These are phyloP conservation scores for Chaetops frenatus DNA, from an alignment of 2,113 vertebrate species.

Conservation along the genomic window DNA sequence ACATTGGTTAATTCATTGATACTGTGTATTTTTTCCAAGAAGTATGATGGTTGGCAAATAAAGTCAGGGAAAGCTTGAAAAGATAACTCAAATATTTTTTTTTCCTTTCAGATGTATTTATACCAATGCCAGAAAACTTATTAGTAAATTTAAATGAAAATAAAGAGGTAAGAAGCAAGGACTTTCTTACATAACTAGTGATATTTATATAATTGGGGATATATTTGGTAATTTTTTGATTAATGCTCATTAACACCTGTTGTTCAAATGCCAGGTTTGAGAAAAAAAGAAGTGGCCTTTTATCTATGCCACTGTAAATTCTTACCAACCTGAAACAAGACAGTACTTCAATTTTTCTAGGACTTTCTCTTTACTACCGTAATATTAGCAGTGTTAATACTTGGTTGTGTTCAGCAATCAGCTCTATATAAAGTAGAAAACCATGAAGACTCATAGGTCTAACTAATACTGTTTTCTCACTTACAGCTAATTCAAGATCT, in stretches of 20 bases:
- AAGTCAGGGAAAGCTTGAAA: neutral
- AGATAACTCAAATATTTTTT: neutral
- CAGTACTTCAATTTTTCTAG: neutral
- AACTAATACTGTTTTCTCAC: constrained; percentile 20
- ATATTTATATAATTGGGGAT: neutral
- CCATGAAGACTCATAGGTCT: neutral
- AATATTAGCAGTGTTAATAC: neutral
- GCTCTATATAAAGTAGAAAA: neutral
- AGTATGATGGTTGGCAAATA: neutral
- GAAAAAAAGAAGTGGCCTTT: neutral
- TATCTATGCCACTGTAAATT: neutral
- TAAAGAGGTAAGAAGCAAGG: constrained; percentile 90
- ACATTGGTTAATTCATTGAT: neutral
- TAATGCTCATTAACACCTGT: neutral
- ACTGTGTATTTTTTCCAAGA: neutral
- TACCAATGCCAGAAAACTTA: constrained; percentile 97
- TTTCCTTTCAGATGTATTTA: constrained; percentile 88
- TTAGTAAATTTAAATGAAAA: constrained; percentile 95
- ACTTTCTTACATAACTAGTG: neutral
- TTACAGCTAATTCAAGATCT: constrained; percentile 90
- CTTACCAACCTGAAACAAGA: neutral
- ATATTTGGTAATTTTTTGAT: neutral
- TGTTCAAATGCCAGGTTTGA: neutral
- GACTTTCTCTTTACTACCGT: neutral
- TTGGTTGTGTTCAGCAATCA: neutral